phyloP scores from a whole-genome alignment of 2,888 invertebrate genomes.

The Lasioglossum malachurum region DNA sequence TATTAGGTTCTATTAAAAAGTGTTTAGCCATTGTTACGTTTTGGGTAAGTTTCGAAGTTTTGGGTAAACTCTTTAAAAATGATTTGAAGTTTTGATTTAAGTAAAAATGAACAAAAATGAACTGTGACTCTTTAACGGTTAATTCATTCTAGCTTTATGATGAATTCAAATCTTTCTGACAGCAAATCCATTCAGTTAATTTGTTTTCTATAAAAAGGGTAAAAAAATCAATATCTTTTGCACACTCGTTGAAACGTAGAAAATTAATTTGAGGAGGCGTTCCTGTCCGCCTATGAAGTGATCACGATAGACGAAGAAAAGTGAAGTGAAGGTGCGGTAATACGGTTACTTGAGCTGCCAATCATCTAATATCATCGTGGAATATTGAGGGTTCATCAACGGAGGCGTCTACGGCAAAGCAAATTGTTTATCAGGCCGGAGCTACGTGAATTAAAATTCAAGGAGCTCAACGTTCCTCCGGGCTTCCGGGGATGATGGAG shows the following conservation, averaged over 20 bases:
- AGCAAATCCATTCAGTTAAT: background rate
- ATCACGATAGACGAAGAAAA: conserved; percentile 1
- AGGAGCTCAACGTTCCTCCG: conserved; percentile 56
- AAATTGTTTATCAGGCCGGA: conserved; percentile 76
- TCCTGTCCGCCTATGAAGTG: background rate
- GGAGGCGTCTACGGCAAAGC: conserved; percentile 51
- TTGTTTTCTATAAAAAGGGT: background rate
- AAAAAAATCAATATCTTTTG: background rate
- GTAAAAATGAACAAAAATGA: too few relatives aligned
- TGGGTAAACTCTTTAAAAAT: too few relatives aligned
- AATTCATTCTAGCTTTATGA: too few relatives aligned
- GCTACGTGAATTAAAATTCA: conserved; percentile 77
- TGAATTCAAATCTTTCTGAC: too few relatives aligned
- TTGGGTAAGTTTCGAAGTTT: too few relatives aligned
- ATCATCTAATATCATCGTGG: conserved; percentile 68
- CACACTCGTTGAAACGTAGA: background rate
- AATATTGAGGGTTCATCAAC: conserved; percentile 71
- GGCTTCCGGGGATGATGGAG: conserved; percentile 51
- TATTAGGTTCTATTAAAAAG: too few relatives aligned
- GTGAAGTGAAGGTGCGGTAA: conserved; percentile 55
- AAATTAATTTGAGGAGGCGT: background rate
- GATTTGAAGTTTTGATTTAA: too few relatives aligned
- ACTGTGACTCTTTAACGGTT: background rate
- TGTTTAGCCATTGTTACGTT: too few relatives aligned
- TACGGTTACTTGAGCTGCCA: conserved; percentile 73